Evolutionary conservation across 2,113 vertebrate genomes (phyloP).

Genomic region (Suricata suricatta): DNA sequence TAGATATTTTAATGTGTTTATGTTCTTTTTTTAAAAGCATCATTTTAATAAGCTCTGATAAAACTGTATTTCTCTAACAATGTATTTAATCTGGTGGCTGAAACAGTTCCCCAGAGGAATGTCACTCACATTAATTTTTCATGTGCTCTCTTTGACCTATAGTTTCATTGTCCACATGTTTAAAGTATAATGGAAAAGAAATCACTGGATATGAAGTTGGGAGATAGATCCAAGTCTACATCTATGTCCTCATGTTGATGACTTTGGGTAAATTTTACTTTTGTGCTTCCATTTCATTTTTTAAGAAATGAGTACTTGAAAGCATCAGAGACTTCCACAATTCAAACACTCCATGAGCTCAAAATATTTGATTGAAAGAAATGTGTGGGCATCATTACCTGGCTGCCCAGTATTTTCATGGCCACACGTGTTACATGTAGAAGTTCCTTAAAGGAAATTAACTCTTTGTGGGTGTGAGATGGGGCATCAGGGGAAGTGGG

Average conservation of each 20-base stretch:
- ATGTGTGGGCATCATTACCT: not conserved
- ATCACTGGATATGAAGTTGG: not conserved
- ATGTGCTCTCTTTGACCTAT: not conserved
- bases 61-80: not conserved
- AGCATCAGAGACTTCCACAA: not conserved
- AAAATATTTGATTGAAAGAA: not conserved
- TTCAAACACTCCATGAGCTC: not conserved
- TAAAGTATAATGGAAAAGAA: conserved; percentile 4
- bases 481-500: not conserved
- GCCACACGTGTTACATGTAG: not conserved
- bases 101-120: not conserved
- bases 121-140: not conserved
- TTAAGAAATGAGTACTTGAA: not conserved
- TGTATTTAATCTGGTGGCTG: not conserved
- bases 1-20: not conserved
- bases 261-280: conserved; percentile 25
- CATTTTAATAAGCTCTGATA: conserved; percentile 5
- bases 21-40: not conserved
- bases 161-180: not conserved
- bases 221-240: not conserved
- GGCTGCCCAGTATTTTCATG: not conserved
- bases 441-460: conserved; percentile 16
- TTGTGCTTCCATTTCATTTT: conserved; percentile 43
- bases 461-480: not conserved
- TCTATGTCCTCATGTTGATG: not conserved